These are phyloP conservation scores for Crotalus viridis DNA, from an alignment of 2,113 vertebrate genomes.

Conservation along the genomic window DNA sequence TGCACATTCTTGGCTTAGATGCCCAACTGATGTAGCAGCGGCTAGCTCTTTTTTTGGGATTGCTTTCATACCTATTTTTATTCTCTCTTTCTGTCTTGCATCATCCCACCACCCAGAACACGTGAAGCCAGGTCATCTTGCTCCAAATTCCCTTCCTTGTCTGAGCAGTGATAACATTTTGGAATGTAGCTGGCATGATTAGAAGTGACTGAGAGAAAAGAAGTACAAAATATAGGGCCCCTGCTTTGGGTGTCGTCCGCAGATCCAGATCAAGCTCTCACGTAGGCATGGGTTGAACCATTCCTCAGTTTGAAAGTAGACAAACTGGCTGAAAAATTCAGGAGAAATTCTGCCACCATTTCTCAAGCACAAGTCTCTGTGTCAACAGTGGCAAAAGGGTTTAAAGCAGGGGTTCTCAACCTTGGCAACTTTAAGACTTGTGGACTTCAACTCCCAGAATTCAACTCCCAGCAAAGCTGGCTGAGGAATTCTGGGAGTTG, in stretches of 20 bases:
- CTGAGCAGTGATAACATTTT: not conserved
- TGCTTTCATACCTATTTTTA: not conserved
- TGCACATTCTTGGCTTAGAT: not conserved
- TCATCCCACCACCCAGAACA: not conserved
- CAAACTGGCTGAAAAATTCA: not conserved
- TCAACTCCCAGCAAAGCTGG: no score
- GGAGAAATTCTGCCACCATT: not conserved
- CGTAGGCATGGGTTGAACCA: not conserved
- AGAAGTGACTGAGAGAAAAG: not conserved
- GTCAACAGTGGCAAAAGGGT: not conserved
- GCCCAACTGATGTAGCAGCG: no score
- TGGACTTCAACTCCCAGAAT: no score
- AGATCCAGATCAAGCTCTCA: not conserved
- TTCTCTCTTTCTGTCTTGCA: not conserved
- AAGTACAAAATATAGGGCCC: not conserved
- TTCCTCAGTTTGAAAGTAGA: no score
- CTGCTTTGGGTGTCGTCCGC: not conserved
- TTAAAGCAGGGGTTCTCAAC: not conserved
- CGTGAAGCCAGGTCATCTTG: not conserved
- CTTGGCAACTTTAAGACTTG: no score
- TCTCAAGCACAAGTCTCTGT: not conserved
- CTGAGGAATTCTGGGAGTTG: no score
- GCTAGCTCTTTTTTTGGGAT: not conserved
- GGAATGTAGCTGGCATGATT: not conserved
- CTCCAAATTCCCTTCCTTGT: not conserved